A percentile compares a stretch with the other conserved stretches of the same genome.
These are phyloP conservation scores for Trematomus bernacchii DNA, from an alignment of 2,797 vertebrate species.

Conservation along the genomic window DNA sequence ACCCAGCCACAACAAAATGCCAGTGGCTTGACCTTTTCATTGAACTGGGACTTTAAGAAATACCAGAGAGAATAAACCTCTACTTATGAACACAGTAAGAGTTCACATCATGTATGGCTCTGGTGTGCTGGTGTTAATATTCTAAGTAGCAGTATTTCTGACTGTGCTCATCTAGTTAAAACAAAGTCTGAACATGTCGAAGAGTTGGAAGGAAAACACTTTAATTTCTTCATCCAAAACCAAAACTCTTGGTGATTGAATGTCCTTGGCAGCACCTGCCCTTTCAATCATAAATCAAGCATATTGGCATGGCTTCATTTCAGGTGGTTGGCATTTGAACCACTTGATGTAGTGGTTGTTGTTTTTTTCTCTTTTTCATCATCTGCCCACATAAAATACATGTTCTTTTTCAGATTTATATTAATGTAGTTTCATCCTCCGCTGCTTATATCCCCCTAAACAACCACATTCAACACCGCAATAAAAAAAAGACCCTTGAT, in stretches of 20 bases:
- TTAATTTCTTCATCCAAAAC: slow-evolving; percentile 12
- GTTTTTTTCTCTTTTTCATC: neutral
- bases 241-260: slow-evolving; percentile 43
- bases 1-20: neutral
- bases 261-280: slow-evolving; percentile 29
- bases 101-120: neutral
- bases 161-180: slow-evolving; percentile 12
- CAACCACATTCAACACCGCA: slow-evolving; percentile 44
- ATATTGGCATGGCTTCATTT: slow-evolving; percentile 22
- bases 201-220: slow-evolving; percentile 14
- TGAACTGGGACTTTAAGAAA: neutral
- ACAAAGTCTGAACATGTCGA: slow-evolving; percentile 26
- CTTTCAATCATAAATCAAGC: slow-evolving; percentile 28
- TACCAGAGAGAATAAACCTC: neutral
- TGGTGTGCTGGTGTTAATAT: neutral
- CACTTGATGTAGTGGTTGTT: neutral
- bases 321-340: slow-evolving; percentile 14
- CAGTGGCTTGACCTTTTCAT: neutral
- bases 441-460: slow-evolving; percentile 9
- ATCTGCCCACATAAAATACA: slow-evolving; percentile 8
- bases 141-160: neutral
- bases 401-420: slow-evolving; percentile 19
- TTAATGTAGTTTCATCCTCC: slow-evolving; percentile 26
- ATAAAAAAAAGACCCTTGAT: slow-evolving; percentile 50
- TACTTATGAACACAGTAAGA: neutral